phyloP scores from a whole-genome alignment of 64 coral and sea anemone genomes.

The Pocillopora damicornis region DNA sequence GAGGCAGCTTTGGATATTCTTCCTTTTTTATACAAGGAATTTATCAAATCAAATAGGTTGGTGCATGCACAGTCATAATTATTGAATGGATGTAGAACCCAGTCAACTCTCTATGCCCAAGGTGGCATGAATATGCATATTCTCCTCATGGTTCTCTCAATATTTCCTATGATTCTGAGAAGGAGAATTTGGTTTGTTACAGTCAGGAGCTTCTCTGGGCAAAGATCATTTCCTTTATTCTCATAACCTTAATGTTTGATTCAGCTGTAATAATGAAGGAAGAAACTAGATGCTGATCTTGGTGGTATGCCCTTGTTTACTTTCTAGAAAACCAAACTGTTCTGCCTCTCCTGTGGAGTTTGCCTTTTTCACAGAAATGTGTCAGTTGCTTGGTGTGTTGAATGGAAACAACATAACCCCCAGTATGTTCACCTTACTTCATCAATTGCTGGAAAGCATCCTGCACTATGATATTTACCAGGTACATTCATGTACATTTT shows the following conservation, averaged over 20 bases:
- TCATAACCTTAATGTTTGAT: not conserved
- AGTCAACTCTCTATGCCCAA: no score
- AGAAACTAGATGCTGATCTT: not conserved
- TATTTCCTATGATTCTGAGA: no score
- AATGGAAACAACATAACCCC: not conserved
- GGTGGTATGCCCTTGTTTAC: not conserved
- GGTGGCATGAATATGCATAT: no score
- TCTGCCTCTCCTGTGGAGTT: conserved; percentile 33
- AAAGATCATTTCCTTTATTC: no score
- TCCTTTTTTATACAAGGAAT: conserved; percentile 24
- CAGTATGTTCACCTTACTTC: not conserved
- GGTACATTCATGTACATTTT: conserved; percentile 6
- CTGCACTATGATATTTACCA: conserved; percentile 52
- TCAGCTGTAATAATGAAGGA: not conserved
- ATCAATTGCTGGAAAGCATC: conserved; percentile 26
- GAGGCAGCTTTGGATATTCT: conserved; percentile 7
- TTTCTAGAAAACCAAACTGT: not conserved
- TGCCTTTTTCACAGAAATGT: conserved; percentile 59
- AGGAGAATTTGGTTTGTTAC: no score
- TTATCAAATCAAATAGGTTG: not conserved
- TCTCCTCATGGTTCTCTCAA: no score
- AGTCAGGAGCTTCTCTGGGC: no score
- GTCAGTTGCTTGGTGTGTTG: conserved; percentile 26
- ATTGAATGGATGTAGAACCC: no score
- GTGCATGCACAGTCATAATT: not conserved